phyloP scores from a whole-genome alignment of 2,113 vertebrate genomes.

The Aegithalos caudatus region DNA sequence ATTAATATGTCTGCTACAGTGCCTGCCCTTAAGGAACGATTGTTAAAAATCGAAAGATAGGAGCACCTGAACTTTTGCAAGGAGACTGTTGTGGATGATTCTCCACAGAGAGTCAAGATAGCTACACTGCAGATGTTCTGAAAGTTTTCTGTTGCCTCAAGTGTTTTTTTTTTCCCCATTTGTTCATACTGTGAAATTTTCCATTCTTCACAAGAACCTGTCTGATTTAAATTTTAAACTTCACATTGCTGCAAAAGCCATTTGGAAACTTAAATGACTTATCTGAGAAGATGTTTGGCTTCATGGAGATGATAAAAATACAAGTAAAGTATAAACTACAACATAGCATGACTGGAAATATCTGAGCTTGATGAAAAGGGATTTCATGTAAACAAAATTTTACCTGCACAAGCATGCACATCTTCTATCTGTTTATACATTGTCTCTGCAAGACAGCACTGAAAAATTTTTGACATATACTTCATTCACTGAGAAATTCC shows the following conservation, averaged over 20 bases:
- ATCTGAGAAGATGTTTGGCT: neutral
- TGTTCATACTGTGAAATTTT: neutral
- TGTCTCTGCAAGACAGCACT: neutral
- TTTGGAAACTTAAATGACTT: neutral
- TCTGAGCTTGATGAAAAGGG: neutral
- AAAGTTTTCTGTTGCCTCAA: neutral
- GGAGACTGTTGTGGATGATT: neutral
- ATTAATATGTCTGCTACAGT: neutral
- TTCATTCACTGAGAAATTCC: neutral
- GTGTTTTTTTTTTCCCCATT: neutral
- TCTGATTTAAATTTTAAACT: neutral
- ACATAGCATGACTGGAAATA: neutral
- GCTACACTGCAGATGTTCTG: neutral
- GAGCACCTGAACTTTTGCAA: neutral
- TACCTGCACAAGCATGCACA: neutral
- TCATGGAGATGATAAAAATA: neutral
- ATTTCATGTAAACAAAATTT: neutral
- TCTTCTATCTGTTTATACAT: neutral
- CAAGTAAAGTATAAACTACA: neutral
- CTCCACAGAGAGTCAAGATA: neutral
- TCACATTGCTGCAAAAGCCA: neutral
- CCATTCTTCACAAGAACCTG: neutral
- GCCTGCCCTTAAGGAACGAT: neutral
- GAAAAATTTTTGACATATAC: neutral
- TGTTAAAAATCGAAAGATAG: neutral